Evolutionary conservation across 1,140 invertebrate genomes (phyloP).

Genomic region (Harpegnathos saltator): DNA sequence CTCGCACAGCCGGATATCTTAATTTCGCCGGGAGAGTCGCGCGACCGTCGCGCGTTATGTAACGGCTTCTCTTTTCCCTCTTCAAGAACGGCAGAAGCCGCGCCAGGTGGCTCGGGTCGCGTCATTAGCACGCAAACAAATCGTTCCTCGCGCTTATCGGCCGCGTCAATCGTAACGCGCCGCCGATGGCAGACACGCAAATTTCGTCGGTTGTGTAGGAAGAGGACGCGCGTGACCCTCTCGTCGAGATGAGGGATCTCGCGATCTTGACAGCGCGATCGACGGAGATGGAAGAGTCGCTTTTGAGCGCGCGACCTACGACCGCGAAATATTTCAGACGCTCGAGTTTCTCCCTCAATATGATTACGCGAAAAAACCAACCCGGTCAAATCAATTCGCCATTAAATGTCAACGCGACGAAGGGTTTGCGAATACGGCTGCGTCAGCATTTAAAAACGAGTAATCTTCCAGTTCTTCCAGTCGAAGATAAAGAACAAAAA

Average conservation of each 20-base stretch:
- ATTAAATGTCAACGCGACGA: not conserved
- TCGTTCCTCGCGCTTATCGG: constrained; percentile 64
- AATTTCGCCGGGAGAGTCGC: not conserved
- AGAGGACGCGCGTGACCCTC: constrained; percentile 58
- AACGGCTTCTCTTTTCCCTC: not conserved
- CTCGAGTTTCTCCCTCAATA: not conserved
- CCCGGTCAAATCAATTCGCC: not conserved
- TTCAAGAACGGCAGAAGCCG: constrained; percentile 25
- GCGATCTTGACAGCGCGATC: constrained; percentile 68
- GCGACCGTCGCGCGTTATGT: not conserved
- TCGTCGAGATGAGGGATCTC: constrained; percentile 22
- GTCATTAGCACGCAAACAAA: constrained; percentile 66
- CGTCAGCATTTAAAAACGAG: too few relatives aligned
- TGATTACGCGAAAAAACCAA: not conserved
- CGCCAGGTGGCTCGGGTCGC: constrained; percentile 45
- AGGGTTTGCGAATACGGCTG: too few relatives aligned
- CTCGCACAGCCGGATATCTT: not conserved
- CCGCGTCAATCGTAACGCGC: constrained; percentile 58
- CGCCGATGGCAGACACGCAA: constrained; percentile 65
- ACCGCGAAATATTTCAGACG: not conserved
- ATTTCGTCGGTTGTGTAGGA: constrained; percentile 65
- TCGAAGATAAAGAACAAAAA: too few relatives aligned
- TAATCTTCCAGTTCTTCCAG: too few relatives aligned
- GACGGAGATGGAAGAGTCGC: constrained; percentile 17
- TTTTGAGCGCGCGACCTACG: constrained; percentile 15